A percentile compares a stretch with the other conserved stretches of the same genome.
Evolutionary conservation across 2,113 vertebrate species (phyloP).

Genomic region (Chiloscyllium plagiosum): DNA sequence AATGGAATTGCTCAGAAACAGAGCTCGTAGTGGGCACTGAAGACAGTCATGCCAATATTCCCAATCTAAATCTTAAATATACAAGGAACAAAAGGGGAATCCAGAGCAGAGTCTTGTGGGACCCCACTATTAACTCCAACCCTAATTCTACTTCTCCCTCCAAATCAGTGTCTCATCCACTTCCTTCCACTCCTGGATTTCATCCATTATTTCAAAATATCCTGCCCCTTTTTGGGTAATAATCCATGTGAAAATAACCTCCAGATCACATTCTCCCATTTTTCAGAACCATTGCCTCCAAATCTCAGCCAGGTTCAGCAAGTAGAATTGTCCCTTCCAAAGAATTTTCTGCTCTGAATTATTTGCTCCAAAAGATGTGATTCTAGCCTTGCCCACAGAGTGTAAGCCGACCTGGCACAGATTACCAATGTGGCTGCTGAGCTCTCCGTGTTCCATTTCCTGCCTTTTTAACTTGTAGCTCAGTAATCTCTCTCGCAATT

Average conservation of each 20-base stretch:
- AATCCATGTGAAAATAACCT: background rate
- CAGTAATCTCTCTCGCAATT: too few species aligned
- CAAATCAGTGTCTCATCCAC: too few species aligned
- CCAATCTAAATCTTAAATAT: background rate
- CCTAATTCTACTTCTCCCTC: too few species aligned
- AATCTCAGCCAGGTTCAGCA: background rate
- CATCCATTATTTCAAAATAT: too few species aligned
- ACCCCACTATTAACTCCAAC: too few species aligned
- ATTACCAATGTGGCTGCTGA: background rate
- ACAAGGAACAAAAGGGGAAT: too few species aligned
- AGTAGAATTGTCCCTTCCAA: background rate
- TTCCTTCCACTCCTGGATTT: too few species aligned
- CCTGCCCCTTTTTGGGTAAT: background rate
- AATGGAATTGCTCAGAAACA: too few species aligned
- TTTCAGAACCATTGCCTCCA: background rate
- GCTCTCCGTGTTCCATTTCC: background rate
- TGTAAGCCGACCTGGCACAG: background rate
- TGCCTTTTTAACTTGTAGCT: too few species aligned
- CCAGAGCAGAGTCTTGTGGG: too few species aligned
- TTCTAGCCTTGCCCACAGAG: background rate
- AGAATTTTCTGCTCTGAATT: background rate
- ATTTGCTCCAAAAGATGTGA: background rate
- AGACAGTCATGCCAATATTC: too few species aligned
- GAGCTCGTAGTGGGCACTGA: too few species aligned
- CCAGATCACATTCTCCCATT: background rate